phyloP scores from a whole-genome alignment of 1,140 invertebrate genomes.

The Galleria mellonella region DNA sequence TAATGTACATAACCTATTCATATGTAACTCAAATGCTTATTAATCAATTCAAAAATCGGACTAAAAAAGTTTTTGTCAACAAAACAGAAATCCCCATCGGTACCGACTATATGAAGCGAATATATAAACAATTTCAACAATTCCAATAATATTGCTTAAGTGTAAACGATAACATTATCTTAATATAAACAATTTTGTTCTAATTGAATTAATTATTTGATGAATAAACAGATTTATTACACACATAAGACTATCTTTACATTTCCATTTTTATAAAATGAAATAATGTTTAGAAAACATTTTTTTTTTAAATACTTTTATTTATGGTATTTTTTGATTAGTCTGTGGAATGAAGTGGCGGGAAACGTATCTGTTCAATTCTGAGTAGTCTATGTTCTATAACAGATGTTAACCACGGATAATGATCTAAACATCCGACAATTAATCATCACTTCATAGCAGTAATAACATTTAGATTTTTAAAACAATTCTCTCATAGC shows the following conservation, averaged over 20 bases:
- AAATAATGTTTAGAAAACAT: constrained; percentile 15
- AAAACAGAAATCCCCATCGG: no score
- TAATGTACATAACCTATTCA: no score
- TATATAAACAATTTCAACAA: constrained; percentile 24
- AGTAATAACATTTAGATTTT: constrained; percentile 1
- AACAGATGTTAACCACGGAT: no score
- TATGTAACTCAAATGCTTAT: no score
- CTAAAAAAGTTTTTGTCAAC: no score
- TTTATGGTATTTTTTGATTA: constrained; percentile 3
- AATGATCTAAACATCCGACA: no score
- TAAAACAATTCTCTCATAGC: constrained; percentile 6
- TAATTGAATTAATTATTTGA: constrained; percentile 14
- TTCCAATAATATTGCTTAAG: constrained; percentile 41
- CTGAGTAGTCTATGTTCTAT: no score
- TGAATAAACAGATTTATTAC: constrained; percentile 9
- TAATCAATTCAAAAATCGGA: no score
- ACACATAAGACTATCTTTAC: constrained; percentile 13
- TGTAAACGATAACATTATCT: constrained; percentile 27
- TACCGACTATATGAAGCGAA: constrained; percentile 5
- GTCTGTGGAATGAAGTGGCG: constrained; percentile 32
- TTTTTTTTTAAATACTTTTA: constrained; percentile 20
- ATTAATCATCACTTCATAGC: neutral
- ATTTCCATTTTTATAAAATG: constrained; percentile 24
- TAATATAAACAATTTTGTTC: constrained; percentile 17
- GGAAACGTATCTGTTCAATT: neutral